A percentile compares a stretch with the other conserved stretches of the same genome.
Conservation (phyloP, 2,888 invertebrate species). For the Drosophila limbata region DNA sequence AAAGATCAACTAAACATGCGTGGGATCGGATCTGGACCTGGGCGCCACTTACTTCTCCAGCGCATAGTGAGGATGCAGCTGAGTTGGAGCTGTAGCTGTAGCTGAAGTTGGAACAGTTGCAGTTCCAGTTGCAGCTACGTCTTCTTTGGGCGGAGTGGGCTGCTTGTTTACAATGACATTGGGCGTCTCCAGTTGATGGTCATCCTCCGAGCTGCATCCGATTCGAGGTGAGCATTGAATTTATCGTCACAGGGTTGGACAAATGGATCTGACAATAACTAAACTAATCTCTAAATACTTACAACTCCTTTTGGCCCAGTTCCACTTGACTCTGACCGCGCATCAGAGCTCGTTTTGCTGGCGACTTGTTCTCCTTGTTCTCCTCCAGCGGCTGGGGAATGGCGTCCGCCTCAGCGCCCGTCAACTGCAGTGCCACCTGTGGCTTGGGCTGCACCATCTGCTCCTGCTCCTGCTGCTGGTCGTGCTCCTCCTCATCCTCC, state of each 20-base stretch:
- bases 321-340: constrained; percentile 84
- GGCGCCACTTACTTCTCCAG: constrained; percentile 84
- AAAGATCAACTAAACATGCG: constrained; percentile 54
- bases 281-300: constrained; percentile 67
- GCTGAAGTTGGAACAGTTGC: constrained; percentile 12
- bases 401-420: constrained; percentile 57
- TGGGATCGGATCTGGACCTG: constrained; percentile 23
- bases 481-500: constrained; percentile 75
- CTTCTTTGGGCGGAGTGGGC: constrained; percentile 73
- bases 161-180: constrained; percentile 82
- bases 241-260: constrained; percentile 35
- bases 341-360: constrained; percentile 66
- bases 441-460: constrained; percentile 39
- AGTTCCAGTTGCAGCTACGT: constrained; percentile 31
- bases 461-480: constrained; percentile 36
- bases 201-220: constrained; percentile 59
- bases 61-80: constrained; percentile 72
- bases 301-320: constrained; percentile 82
- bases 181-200: constrained; percentile 41
- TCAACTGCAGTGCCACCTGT: constrained; percentile 52
- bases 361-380: constrained; percentile 83
- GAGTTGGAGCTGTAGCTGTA: constrained; percentile 37
- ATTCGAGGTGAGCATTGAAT: constrained; percentile 15
- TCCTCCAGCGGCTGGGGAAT: constrained; percentile 62
- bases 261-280: constrained; percentile 5